phyloP scores from a whole-genome alignment of 2,797 vertebrate species.

The Pangasius mekongensis region DNA sequence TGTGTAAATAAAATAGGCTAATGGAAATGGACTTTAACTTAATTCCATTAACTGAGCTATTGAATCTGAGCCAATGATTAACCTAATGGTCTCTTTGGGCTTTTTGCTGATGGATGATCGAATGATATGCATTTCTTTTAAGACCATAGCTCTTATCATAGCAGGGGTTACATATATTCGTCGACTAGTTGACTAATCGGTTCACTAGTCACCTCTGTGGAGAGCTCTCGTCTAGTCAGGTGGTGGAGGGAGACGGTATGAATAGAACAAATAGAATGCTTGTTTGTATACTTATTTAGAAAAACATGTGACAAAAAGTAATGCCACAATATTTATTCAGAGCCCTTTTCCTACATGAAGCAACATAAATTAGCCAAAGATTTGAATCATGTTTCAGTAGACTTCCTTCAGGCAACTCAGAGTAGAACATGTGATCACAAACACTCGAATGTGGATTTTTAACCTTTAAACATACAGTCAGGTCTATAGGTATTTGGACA shows the following conservation, averaged over 20 bases:
- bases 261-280: background rate
- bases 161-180: background rate
- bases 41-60: background rate
- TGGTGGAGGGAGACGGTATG: background rate
- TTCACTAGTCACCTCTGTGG: background rate
- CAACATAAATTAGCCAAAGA: too few relatives aligned
- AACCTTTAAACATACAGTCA: background rate
- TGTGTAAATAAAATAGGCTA: background rate
- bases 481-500: too few relatives aligned
- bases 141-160: background rate
- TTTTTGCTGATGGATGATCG: background rate
- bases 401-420: background rate
- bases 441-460: background rate
- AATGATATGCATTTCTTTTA: background rate
- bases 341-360: background rate
- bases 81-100: conserved; percentile 2
- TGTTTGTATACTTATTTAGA: background rate
- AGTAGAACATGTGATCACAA: background rate
- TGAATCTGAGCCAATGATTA: background rate
- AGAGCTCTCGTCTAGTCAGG: too few relatives aligned
- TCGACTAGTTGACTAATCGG: background rate
- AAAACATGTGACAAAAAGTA: background rate
- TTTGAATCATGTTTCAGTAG: background rate
- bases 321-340: background rate
- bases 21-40: background rate